Evolutionary conservation across 2,797 vertebrate genomes (phyloP), one percentile per base, ranked within the genome.

Genomic region (Poeciliopsis infans): DNA sequence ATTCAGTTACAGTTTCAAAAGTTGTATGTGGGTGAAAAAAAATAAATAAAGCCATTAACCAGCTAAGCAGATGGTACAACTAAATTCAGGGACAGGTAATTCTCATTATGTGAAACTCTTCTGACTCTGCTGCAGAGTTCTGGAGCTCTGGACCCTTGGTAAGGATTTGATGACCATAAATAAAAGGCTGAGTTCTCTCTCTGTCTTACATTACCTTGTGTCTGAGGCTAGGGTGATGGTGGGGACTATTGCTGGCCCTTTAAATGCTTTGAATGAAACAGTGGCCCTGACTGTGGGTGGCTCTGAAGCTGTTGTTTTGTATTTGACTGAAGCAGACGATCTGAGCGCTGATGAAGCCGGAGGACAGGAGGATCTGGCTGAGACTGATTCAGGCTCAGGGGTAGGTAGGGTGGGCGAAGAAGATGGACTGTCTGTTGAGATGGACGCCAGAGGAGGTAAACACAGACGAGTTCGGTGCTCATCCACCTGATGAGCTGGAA

Each of bases 401-500:
- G 83, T 66, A 0, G 83, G 84, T 3, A 87, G 87, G 16, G 75
- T 82, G 36, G 93, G 92, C 0, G 93, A 90, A 57, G 90, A 75
- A 1, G 90, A 86, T 70, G 83, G 4, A 75, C 86, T 89, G 78
- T 91, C 90, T 20, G 76, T 84, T n/a, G 90, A 64, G 78, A 94
- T 61, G 80, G 94, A 79, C 72, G 91, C 95, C 84, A 95, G 94
- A 79, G 94, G 85, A 10, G 94, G 94, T 69, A 95, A 95, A 88
- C 93, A 89, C 83, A 97, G 88, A 78, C 77, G 86, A 49, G 88
- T 77, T 81, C 94, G 96, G 93, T 98, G 96, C 31, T 97, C 95
- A 7, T 97, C 96, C 93, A 98, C 94, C 89, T 96, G 94, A 84
- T 95, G 95, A 82, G 95, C 96, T 80, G 96, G 94, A 79, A 99